Evolutionary conservation across 2,797 vertebrate species (phyloP).

Genomic region (Hyperoplus lanceolatus): DNA sequence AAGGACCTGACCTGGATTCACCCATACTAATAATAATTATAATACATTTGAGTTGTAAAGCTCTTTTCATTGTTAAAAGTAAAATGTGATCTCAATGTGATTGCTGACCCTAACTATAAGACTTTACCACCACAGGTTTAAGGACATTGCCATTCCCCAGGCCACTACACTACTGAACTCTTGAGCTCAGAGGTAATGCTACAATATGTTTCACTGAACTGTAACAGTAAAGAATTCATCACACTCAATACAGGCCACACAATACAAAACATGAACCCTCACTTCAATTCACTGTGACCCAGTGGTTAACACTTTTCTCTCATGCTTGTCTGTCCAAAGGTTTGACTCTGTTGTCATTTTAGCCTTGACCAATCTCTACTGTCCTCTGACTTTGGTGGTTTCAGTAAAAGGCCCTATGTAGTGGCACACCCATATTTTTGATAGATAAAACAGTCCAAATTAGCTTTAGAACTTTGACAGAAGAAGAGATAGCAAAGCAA

Average conservation of each 20-base stretch:
- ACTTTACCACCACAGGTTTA: no score
- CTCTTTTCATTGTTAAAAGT: no score
- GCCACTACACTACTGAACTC: no score
- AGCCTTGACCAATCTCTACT: not conserved
- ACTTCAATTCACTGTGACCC: not conserved
- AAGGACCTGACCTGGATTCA: no score
- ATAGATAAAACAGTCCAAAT: not conserved
- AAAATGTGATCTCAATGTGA: no score
- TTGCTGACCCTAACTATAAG: no score
- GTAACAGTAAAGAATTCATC: not conserved
- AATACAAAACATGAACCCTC: not conserved
- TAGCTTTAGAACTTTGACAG: not conserved
- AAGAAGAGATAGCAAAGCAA: no score
- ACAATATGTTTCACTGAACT: not conserved
- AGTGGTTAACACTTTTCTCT: not conserved
- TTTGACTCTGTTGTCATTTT: not conserved
- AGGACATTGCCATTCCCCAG: no score
- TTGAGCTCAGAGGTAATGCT: not conserved
- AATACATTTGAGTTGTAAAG: no score
- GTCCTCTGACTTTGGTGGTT: not conserved
- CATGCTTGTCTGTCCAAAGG: accelerated
- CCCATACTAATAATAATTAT: no score
- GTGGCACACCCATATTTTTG: not conserved
- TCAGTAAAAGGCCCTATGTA: not conserved
- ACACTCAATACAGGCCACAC: not conserved